These are phyloP conservation scores for Mactromeris polynyma DNA, from an alignment of 2,888 invertebrate species.

Conservation along the genomic window DNA sequence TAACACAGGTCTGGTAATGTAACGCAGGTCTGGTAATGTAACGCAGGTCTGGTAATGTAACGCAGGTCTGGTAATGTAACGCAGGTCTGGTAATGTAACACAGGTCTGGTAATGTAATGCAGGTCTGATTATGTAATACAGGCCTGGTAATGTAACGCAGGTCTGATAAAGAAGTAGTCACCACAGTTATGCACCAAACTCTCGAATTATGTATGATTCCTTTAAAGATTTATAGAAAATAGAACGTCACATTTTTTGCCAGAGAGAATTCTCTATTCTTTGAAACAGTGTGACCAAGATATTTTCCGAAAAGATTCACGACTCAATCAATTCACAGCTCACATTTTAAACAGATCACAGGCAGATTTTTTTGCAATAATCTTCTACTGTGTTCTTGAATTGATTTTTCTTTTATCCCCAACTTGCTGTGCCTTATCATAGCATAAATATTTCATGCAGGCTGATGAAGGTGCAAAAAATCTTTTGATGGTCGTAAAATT, in stretches of 20 bases:
- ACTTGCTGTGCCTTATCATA: neutral
- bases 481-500: neutral
- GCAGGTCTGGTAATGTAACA: too few species aligned
- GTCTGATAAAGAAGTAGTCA: too few species aligned
- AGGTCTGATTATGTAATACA: too few species aligned
- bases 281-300: neutral
- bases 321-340: constrained; percentile 7
- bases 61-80: too few species aligned
- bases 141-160: too few species aligned
- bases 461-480: neutral
- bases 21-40: too few species aligned
- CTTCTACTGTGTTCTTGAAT: neutral
- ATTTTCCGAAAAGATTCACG: neutral
- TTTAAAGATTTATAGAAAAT: neutral
- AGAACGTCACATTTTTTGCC: neutral
- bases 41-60: too few species aligned
- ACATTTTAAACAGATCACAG: constrained; percentile 14
- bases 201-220: too few species aligned
- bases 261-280: neutral
- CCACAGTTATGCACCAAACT: too few species aligned
- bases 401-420: constrained; percentile 4
- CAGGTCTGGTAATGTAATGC: too few species aligned
- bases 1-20: too few species aligned
- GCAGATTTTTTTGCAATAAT: constrained; percentile 7
- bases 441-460: constrained; percentile 10